Percentiles rank a stretch among this genome's conserved stretches.
Evolutionary conservation across 2,113 vertebrate species (phyloP).

Genomic region (Zeus faber): DNA sequence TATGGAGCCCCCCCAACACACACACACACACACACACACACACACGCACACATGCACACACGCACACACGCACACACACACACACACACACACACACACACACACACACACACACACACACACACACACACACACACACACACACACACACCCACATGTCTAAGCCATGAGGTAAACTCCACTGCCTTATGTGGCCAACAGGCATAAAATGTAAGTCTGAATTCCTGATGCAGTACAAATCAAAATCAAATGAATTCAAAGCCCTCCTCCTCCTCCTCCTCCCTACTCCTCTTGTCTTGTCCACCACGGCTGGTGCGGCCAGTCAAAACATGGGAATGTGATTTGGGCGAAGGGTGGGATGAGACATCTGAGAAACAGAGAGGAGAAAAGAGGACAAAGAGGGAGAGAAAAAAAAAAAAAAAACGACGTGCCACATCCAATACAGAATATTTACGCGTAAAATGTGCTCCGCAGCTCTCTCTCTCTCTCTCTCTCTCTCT

Average conservation of each 20-base stretch:
- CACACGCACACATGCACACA: no score
- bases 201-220: constrained; percentile 49
- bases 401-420: constrained; percentile 29
- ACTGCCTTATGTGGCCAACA: constrained; percentile 43
- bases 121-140: neutral
- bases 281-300: constrained; percentile 53
- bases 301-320: constrained; percentile 41
- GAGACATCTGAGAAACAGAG: constrained; percentile 50
- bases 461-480: constrained; percentile 57
- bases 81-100: no score
- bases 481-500: constrained; percentile 15
- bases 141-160: constrained; percentile 38
- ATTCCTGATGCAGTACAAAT: constrained; percentile 62
- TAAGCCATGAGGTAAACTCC: constrained; percentile 59
- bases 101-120: neutral
- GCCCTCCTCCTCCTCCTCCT: constrained; percentile 56
- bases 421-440: constrained; percentile 66
- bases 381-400: constrained; percentile 34
- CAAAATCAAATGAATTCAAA: constrained; percentile 55
- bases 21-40: no score
- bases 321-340: constrained; percentile 54
- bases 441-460: constrained; percentile 61
- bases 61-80: no score
- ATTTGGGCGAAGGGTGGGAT: constrained; percentile 56
- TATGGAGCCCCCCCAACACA: no score